A percentile compares a stretch with the other conserved stretches of the same genome.
These are phyloP conservation scores for Tortrix viridana DNA, from an alignment of 2,888 invertebrate species.

Conservation along the genomic window DNA sequence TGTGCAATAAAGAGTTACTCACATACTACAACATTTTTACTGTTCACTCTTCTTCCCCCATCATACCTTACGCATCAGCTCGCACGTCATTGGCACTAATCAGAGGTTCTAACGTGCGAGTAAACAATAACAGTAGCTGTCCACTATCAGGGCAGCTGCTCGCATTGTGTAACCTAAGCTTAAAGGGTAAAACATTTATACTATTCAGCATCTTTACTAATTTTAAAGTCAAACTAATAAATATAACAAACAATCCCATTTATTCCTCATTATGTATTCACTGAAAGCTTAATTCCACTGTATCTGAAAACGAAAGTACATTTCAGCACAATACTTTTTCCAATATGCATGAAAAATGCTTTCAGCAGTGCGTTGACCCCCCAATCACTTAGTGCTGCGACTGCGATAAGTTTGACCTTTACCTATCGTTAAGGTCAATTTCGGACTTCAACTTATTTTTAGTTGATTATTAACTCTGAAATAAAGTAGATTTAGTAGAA, in stretches of 20 bases:
- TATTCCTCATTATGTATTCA: slow-evolving; percentile 18
- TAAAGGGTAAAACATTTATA: too few relatives aligned
- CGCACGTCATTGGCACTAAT: too few relatives aligned
- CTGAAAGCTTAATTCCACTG: slow-evolving; percentile 16
- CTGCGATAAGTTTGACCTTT: slow-evolving; percentile 23
- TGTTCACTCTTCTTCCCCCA: too few relatives aligned
- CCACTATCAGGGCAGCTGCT: too few relatives aligned
- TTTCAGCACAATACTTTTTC: slow-evolving; percentile 27
- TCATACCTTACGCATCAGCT: too few relatives aligned
- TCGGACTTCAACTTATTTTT: slow-evolving; percentile 2
- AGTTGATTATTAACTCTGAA: neutral
- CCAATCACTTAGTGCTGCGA: slow-evolving; percentile 18
- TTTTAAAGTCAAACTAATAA: neutral
- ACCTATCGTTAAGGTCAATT: slow-evolving; percentile 9
- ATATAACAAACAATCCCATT: slow-evolving; percentile 22
- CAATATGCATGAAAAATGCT: slow-evolving; percentile 35
- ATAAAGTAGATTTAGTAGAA: too few relatives aligned
- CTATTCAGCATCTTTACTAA: too few relatives aligned
- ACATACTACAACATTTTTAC: too few relatives aligned
- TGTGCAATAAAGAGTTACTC: too few relatives aligned
- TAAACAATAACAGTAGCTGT: too few relatives aligned
- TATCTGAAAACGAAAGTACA: slow-evolving; percentile 21
- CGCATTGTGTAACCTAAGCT: too few relatives aligned
- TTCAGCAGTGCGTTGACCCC: slow-evolving; percentile 18
- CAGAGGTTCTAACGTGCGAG: too few relatives aligned